These are phyloP conservation scores for Anoplius nigerrimus DNA, from an alignment of 2,888 invertebrate genomes.

Conservation along the genomic window DNA sequence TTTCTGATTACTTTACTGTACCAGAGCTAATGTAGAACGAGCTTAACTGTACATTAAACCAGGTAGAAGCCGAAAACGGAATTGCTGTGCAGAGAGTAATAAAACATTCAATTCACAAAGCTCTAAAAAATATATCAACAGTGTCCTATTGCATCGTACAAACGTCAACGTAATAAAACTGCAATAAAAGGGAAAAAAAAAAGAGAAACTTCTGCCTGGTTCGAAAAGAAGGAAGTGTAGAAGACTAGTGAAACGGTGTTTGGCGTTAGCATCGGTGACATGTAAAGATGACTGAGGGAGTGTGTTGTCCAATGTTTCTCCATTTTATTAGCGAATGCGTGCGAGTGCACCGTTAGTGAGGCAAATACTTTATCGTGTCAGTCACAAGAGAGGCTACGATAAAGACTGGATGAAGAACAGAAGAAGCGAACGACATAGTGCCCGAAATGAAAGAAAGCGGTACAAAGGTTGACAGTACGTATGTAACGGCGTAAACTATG, in stretches of 20 bases:
- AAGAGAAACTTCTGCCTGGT: constrained; percentile 1
- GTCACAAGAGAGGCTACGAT: constrained; percentile 38
- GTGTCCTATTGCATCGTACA: too few relatives aligned
- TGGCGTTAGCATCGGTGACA: constrained; percentile 31
- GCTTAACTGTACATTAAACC: not conserved
- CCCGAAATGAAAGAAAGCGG: not conserved
- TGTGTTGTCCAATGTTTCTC: constrained; percentile 12
- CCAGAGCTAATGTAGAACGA: not conserved
- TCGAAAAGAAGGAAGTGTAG: too few relatives aligned
- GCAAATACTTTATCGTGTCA: constrained; percentile 33
- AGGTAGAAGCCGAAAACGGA: too few relatives aligned
- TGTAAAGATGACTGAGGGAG: constrained; percentile 20
- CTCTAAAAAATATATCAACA: too few relatives aligned
- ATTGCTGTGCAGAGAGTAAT: not conserved
- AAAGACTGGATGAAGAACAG: constrained; percentile 39
- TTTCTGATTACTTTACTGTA: constrained; percentile 1
- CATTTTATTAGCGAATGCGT: constrained; percentile 33
- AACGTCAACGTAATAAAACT: not conserved
- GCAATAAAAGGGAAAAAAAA: too few relatives aligned
- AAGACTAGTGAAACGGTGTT: too few relatives aligned
- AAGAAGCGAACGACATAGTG: constrained; percentile 20
- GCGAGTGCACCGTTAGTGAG: constrained; percentile 33
- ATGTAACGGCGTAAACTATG: not conserved
- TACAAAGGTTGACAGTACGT: too few relatives aligned
- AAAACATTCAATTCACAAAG: not conserved